Evolutionary conservation across 2,113 vertebrate species (phyloP).

Genomic region (Percina caprodes): DNA sequence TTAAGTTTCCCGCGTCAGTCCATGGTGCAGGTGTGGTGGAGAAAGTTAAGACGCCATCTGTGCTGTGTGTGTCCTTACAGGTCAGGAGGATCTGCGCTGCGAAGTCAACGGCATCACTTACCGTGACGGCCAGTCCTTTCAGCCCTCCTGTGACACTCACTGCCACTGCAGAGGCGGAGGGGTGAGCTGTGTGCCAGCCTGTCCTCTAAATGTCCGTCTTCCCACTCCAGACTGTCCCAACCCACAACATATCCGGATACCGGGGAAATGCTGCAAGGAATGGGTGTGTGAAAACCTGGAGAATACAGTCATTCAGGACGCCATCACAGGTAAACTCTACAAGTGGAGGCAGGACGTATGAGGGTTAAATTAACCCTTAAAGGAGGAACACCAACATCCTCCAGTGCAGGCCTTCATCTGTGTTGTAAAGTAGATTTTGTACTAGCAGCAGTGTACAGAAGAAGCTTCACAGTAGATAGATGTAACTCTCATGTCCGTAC

Average conservation of each 20-base stretch:
- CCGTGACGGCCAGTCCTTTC: conserved; percentile 90
- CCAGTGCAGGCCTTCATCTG: not conserved
- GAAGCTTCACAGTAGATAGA: not conserved
- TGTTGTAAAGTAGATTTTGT: not conserved
- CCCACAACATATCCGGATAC: conserved; percentile 85
- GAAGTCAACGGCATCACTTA: conserved; percentile 89
- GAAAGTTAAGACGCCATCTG: not conserved
- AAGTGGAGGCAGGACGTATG: not conserved
- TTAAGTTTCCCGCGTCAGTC: conserved; percentile 33
- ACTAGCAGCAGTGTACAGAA: not conserved
- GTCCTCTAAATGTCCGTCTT: conserved; percentile 84
- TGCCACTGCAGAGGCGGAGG: conserved; percentile 90
- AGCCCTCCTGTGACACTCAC: conserved; percentile 89
- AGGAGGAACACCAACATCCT: not conserved
- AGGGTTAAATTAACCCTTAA: not conserved
- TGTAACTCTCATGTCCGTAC: not conserved
- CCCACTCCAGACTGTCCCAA: conserved; percentile 90
- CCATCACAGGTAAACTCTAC: conserved; percentile 80
- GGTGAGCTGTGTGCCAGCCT: conserved; percentile 88
- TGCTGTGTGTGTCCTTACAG: conserved; percentile 75
- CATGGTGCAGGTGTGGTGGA: not conserved
- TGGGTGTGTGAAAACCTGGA: conserved; percentile 90
- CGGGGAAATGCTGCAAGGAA: conserved; percentile 92
- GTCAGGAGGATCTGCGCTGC: conserved; percentile 86
- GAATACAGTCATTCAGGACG: conserved; percentile 80